Evolutionary conservation across 2,113 vertebrate species (phyloP).

Genomic region (Megaleporinus macrocephalus): DNA sequence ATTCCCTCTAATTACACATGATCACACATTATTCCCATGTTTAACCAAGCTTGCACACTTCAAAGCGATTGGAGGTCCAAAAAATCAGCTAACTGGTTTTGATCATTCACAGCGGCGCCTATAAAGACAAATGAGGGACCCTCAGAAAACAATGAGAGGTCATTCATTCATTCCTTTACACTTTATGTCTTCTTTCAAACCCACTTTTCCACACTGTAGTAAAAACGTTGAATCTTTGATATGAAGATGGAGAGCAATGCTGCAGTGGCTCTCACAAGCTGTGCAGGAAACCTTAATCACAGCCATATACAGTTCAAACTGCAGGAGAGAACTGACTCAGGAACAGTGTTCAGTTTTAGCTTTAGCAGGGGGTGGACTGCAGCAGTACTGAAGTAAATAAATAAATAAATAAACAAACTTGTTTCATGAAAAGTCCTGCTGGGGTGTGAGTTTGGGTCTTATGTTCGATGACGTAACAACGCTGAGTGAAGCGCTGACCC

Average conservation of each 20-base stretch:
- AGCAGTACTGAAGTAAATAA: neutral
- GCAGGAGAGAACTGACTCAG: neutral
- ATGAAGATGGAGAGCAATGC: neutral
- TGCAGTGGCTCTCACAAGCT: too few species aligned
- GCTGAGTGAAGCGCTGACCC: neutral
- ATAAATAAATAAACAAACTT: neutral
- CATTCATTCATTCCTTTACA: too few species aligned
- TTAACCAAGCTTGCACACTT: too few species aligned
- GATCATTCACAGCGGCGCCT: too few species aligned
- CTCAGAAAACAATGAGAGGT: too few species aligned
- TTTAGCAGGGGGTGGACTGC: neutral
- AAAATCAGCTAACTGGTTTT: too few species aligned
- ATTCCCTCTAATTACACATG: too few species aligned
- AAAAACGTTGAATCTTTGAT: neutral
- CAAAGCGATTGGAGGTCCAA: too few species aligned
- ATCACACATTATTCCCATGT: too few species aligned
- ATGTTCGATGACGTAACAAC: neutral
- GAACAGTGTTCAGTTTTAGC: neutral
- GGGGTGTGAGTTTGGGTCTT: neutral
- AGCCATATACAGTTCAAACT: neutral
- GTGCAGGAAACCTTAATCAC: too few species aligned
- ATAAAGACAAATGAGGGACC: too few species aligned
- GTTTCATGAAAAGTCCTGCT: neutral
- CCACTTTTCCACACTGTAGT: neutral
- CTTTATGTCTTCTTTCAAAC: too few species aligned